Evolutionary conservation across 37 sponge, comb jelly and placozoan species (phyloP), one percentile per base, ranked within the genome.

Genomic region (Geodia barretti): DNA sequence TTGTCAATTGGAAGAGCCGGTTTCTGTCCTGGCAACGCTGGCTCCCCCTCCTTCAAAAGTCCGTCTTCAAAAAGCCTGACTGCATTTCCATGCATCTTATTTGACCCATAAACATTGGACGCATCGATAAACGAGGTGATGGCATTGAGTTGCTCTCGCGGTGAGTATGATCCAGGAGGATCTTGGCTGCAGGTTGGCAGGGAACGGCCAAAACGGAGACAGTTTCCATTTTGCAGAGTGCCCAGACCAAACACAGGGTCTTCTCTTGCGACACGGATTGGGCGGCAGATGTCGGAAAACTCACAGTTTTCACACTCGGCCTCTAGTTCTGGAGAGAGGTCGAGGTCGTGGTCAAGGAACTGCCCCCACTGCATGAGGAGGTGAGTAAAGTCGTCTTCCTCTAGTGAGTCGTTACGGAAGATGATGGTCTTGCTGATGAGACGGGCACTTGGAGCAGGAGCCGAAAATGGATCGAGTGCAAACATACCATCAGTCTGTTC

Each of bases 351-450:
- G 40, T 97, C 97, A 25, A 97, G 77, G 60, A 94, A 97, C 76
- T 97, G 97, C 4, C 97, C 97, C 83, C 83, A 97, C 83, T 97
- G 97, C 92, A 97, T 95, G 54, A 92, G 86, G 31, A 97, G 73
- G 70, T 92, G 95, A 24, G 92, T 94, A 41, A 91, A 76, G 30
- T 71, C 79, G 0, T 47, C 29, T 31, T 85, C 85, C 0, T 85
- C 78, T 43, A 73, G 54, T n/a, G 54, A 42, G 36, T 63, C 30
- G 30, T 75, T 65, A 14, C 40, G 31, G 31, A 62, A 3, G 37
- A 82, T 41, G 1, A 82, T 54, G 33, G 78, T 38, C 24, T 72
- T 26, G 67, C 89, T 89, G 40, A 89, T 61, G 4, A 69, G 32
- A 14, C 89, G 73, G 21, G 89, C 65, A 74, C 89, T 89, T 29